Percentiles rank a stretch among this genome's conserved stretches.
Conservation (phyloP, 2,888 invertebrate genomes). For the Poecilus cupreus region DNA sequence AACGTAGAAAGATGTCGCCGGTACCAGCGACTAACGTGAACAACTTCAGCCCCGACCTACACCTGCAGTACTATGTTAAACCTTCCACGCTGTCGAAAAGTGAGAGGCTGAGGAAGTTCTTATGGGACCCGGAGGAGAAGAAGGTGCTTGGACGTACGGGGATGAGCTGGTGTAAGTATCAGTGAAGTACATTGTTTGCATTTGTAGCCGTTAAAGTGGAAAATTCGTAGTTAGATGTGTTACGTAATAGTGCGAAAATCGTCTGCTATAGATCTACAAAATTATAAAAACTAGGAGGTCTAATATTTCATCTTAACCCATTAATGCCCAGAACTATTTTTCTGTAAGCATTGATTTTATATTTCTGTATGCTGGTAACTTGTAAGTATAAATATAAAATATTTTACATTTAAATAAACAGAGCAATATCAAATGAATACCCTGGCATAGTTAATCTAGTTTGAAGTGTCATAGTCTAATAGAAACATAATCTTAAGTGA, state of each 20-base stretch:
- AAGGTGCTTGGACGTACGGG: slow-evolving; percentile 86
- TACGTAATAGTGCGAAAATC: background rate
- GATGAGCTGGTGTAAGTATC: slow-evolving; percentile 88
- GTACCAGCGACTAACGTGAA: slow-evolving; percentile 13
- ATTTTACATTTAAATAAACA: no score
- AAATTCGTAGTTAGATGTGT: slow-evolving; percentile 10
- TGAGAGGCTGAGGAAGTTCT: slow-evolving; percentile 79
- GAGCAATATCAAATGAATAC: no score
- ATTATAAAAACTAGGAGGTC: no score
- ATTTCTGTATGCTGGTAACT: no score
- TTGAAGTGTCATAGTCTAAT: no score
- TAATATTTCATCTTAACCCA: no score
- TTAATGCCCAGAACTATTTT: no score
- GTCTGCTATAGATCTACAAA: no score
- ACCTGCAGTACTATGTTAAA: slow-evolving; percentile 78
- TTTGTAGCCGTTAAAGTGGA: background rate
- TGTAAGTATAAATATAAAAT: no score
- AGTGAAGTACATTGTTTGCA: background rate
- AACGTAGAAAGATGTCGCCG: slow-evolving; percentile 39
- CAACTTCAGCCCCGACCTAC: slow-evolving; percentile 62
- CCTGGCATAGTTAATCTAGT: no score
- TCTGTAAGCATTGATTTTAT: no score
- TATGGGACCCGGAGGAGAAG: slow-evolving; percentile 85
- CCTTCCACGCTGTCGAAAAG: slow-evolving; percentile 76
- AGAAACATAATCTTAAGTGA: no score